Evolutionary conservation across 2,797 vertebrate species (phyloP), one percentile per base, ranked within the genome.

Genomic region (Ibycter americanus): DNA sequence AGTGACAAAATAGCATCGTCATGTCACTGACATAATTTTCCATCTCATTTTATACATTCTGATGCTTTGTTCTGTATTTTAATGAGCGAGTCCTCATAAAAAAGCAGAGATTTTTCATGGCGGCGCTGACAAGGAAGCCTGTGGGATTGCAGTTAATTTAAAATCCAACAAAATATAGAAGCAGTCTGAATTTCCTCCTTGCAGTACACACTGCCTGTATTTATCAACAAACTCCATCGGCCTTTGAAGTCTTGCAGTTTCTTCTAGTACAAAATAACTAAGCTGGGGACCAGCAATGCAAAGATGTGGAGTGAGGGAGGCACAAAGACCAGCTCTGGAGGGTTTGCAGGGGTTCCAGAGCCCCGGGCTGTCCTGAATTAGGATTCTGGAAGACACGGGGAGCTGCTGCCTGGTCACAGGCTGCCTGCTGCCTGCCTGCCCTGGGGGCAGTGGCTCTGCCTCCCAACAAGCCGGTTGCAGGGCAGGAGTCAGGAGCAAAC

Each of bases 391-490:
- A 23, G 71, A 11, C 8, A 4, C 0, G 0, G 44, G 23, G 44
- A 29, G 61, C 46, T 46, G 70, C 54, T 46, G 29, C 61, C 58
- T 5, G 19, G 25, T 22, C 20, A 3, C n/a, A 25, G 46, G 36
- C 44, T 70, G 34, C 34, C 32, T 11, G 29, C 76, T 58, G 66
- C 55, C 67, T 11, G 26, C 34, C 59, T 23, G 19, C 27, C 49
- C 51, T 1, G 0, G 32, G 44, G 59, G 44, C 34, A 52, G 46
- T 7, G 1, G 40, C 40, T 44, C 77, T 52, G 77, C 38, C 16
- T 13, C 52, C 52, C 54, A 14, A 29, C 4, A 0, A 40, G 54
- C 54, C 68, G 6, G 1, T 3, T 5, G n/a, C 3, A 3, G 46
- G 61, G 40, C 34, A 15, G 36, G 44, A n/a, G 15, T 8, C 25